Conservation (phyloP, 2,797 vertebrate genomes). For the Ceryle rudis region DNA sequence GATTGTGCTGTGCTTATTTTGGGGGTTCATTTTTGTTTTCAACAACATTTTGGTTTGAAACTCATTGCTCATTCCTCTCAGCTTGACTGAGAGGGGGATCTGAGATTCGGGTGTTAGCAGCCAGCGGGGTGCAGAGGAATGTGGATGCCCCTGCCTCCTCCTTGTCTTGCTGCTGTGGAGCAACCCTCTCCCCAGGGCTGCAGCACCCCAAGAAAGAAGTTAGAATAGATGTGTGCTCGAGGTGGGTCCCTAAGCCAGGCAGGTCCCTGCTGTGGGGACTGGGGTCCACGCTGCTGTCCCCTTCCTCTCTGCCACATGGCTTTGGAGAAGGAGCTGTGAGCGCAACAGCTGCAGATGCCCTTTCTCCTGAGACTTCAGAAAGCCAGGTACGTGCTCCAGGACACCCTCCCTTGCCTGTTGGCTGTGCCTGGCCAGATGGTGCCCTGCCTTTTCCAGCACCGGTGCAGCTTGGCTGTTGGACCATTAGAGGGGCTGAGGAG, state of each 20-base stretch:
- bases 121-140: fast-evolving
- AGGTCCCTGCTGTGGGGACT: neutral
- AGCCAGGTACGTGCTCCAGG: neutral
- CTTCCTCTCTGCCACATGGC: neutral
- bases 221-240: neutral
- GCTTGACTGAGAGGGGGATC: neutral
- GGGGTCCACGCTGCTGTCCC: neutral
- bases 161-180: neutral
- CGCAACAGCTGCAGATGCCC: fast-evolving
- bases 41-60: slow-evolving; percentile 24
- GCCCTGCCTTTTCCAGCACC: neutral
- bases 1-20: slow-evolving; percentile 21
- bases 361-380: neutral
- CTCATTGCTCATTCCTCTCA: neutral
- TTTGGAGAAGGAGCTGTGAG: neutral
- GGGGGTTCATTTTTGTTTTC: slow-evolving; percentile 60
- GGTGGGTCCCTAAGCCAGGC: neutral
- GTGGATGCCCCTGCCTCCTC: neutral
- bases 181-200: fast-evolving
- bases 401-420: neutral
- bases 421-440: fast-evolving
- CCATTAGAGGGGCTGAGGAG: fast-evolving
- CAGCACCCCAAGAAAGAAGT: neutral
- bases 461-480: fast-evolving
- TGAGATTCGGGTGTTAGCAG: neutral